These are phyloP conservation scores for Byasa hedistus DNA, from an alignment of 2,888 invertebrate genomes.

Conservation along the genomic window DNA sequence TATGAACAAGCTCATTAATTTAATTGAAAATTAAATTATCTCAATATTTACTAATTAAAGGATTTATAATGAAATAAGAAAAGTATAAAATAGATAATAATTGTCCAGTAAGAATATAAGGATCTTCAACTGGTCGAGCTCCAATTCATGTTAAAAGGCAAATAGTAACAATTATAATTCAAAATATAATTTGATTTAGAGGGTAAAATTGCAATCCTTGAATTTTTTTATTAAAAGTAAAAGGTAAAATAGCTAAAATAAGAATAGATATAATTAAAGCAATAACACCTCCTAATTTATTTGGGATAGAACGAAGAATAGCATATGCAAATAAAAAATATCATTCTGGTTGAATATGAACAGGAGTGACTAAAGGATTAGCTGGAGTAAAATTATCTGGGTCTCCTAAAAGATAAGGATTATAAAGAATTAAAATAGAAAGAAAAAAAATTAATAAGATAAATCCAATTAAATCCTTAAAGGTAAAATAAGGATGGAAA, in stretches of 20 bases:
- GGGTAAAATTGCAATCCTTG: constrained; percentile 48
- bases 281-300: constrained; percentile 72
- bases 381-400: too few relatives aligned
- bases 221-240: constrained; percentile 81
- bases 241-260: constrained; percentile 82
- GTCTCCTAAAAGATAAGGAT: too few relatives aligned
- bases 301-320: constrained; percentile 87
- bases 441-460: too few relatives aligned
- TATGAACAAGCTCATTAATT: constrained; percentile 82
- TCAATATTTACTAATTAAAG: background rate
- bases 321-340: constrained; percentile 86
- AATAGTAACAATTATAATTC: constrained; percentile 48
- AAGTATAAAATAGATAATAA: too few relatives aligned
- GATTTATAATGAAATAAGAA: constrained; percentile 54
- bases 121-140: too few relatives aligned
- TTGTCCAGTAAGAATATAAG: too few relatives aligned
- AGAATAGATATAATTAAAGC: constrained; percentile 83
- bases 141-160: too few relatives aligned
- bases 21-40: constrained; percentile 56
- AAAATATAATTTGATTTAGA: constrained; percentile 81
- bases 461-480: too few relatives aligned
- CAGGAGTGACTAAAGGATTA: too few relatives aligned
- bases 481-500: too few relatives aligned
- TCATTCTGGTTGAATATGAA: too few relatives aligned
- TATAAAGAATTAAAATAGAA: too few relatives aligned